These are phyloP conservation scores for Hypselothyrea guttata DNA, from an alignment of 2,888 invertebrate genomes.

Conservation along the genomic window DNA sequence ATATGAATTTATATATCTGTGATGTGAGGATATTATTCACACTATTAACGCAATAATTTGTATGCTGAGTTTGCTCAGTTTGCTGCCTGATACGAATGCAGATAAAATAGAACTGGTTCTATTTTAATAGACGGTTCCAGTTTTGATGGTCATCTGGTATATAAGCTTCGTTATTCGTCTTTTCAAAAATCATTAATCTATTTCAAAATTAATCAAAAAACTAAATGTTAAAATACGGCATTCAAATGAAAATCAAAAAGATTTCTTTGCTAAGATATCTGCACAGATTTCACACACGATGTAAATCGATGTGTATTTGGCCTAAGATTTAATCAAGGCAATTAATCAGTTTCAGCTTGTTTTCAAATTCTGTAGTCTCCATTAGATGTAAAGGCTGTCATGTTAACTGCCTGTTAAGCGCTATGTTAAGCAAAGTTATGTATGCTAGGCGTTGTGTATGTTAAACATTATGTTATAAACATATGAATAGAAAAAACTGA, in stretches of 20 bases:
- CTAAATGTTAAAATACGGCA: too few species aligned
- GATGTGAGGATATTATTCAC: constrained; percentile 9
- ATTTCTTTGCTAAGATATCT: constrained; percentile 4
- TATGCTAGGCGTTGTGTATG: too few species aligned
- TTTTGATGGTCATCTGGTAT: neutral
- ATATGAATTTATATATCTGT: neutral
- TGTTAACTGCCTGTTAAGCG: too few species aligned
- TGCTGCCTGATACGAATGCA: constrained; percentile 7
- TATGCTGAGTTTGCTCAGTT: constrained; percentile 8
- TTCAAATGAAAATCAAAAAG: neutral
- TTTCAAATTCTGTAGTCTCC: neutral
- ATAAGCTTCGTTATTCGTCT: too few species aligned
- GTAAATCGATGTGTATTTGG: constrained; percentile 2
- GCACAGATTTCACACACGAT: constrained; percentile 3
- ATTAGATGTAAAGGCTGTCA: too few species aligned
- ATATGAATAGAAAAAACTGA: too few species aligned
- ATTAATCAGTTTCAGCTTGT: neutral
- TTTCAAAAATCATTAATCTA: constrained; percentile 18
- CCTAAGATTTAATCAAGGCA: constrained; percentile 3
- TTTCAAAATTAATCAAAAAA: constrained; percentile 9
- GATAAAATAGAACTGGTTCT: constrained; percentile 26
- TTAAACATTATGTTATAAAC: too few species aligned
- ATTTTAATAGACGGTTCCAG: constrained; percentile 9
- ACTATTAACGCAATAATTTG: constrained; percentile 3
- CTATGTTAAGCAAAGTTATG: neutral